Conservation (phyloP, 2,113 vertebrate genomes). For the crab-eating macaque (Macaca fascicularis) region DNA sequence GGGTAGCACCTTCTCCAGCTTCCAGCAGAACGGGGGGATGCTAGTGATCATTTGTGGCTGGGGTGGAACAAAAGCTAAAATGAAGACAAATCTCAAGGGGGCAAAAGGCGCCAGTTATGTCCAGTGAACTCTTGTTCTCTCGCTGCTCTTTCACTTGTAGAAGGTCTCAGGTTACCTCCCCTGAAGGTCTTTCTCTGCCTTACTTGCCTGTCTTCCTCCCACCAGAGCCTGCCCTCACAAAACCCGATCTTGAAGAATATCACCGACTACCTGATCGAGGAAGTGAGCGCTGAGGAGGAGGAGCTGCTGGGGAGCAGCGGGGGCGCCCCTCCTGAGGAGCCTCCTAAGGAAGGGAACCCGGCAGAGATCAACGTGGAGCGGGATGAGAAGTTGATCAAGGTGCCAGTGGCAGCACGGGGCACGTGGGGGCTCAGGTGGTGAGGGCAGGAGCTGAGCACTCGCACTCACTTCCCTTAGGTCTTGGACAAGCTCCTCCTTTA, state of each 20-base stretch:
- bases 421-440: fast-evolving
- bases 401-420: conserved; percentile 1
- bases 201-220: not conserved
- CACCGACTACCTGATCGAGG: conserved; percentile 96
- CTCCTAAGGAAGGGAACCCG: conserved; percentile 90
- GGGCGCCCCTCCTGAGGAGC: conserved; percentile 86
- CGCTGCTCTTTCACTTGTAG: not conserved
- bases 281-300: conserved; percentile 95
- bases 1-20: not conserved
- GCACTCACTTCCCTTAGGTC: conserved; percentile 81
- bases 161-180: not conserved
- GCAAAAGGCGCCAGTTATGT: not conserved
- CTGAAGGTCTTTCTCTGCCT: not conserved
- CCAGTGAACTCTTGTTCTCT: not conserved
- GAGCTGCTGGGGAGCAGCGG: conserved; percentile 92
- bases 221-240: conserved; percentile 86
- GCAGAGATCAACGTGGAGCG: conserved; percentile 92
- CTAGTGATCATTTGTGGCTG: not conserved
- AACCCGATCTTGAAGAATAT: conserved; percentile 96
- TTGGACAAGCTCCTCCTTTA: conserved; percentile 93
- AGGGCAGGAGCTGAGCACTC: not conserved
- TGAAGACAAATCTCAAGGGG: not conserved
- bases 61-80: not conserved
- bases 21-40: not conserved
- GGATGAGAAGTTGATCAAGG: conserved; percentile 95